These are phyloP conservation scores for Syncerus caffer DNA, from an alignment of 2,797 vertebrate species.

Conservation along the genomic window DNA sequence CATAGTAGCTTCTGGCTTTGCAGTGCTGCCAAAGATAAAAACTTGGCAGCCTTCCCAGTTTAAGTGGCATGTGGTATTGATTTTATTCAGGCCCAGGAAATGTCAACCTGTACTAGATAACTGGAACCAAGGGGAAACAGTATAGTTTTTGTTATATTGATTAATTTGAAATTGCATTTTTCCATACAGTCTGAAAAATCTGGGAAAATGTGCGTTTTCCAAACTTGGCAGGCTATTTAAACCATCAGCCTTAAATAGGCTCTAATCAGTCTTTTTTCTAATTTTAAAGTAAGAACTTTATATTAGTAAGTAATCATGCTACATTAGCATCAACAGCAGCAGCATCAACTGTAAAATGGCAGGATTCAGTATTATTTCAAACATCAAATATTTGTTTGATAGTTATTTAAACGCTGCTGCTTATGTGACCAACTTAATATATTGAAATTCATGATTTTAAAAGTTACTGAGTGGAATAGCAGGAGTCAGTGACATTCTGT, in stretches of 20 bases:
- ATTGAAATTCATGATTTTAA: neutral
- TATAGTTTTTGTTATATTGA: constrained; percentile 61
- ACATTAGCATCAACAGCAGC: neutral
- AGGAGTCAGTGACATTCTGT: neutral
- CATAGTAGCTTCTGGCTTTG: neutral
- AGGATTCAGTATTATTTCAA: constrained; percentile 25
- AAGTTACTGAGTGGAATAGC: neutral
- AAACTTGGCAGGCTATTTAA: neutral
- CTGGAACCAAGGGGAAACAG: constrained; percentile 31
- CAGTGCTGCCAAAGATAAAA: constrained; percentile 61
- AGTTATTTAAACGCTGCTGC: neutral
- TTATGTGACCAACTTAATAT: neutral
- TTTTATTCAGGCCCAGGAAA: constrained; percentile 60
- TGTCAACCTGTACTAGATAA: constrained; percentile 62
- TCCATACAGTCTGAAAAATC: constrained; percentile 46
- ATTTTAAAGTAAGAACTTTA: constrained; percentile 50
- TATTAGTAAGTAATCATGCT: constrained; percentile 16
- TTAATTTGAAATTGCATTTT: constrained; percentile 71
- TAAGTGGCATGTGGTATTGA: constrained; percentile 22
- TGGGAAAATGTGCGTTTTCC: constrained; percentile 61
- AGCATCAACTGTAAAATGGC: neutral
- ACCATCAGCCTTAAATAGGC: neutral
- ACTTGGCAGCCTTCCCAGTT: constrained; percentile 18
- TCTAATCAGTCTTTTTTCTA: neutral
- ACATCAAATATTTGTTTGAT: constrained; percentile 23